Base-by-base conservation (phyloP, 1,140 invertebrate genomes). In the Ostrea denselamellosa region DNA sequence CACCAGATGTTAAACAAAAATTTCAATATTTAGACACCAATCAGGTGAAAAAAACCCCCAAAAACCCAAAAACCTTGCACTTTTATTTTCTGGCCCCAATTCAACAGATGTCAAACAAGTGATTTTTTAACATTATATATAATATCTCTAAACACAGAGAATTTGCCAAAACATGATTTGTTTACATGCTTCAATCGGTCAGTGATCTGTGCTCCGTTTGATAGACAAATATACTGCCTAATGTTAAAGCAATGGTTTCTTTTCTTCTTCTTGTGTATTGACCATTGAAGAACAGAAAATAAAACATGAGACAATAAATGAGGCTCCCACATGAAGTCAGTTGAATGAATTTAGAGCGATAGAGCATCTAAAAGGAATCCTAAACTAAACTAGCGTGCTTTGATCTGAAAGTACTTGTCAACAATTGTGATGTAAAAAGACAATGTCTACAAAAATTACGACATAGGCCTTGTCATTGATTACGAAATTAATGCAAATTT, bases 91-190 rank as follows among this genome's bases (percentile, higher is more conserved):
- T 77, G 68, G 68, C 68, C 25, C 8, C 68, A 25, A 44, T 77
- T 77, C 68, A 77, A 77, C 68, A 77, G 25, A 28, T 77, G 68
- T 77, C 68, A 77, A 77, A 34, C 28, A 77, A 34, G 68, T 77
- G 68, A 77, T 77, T 77, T 77, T 77, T 28, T 22, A 77, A 77
- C 68, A 77, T 28, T 28, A 77, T 77, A 10, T 25, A 77, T 77
- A 77, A 77, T 77, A 77, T 77, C 68, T 77, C 68, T 77, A 77
- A 77, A 77, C 68, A 77, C 22, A 34, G 4, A 77, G 68, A 77
- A 77, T 77, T 77, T 77, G 68, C 68, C 68, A 77, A 77, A 77
- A 77, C 68, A 77, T 77, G 22, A 77, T 77, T 77, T 77, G 68
- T 77, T 77, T 77, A 77, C 25, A 77, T 28, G 10, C 68, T 77